Percentiles rank a stretch among this genome's conserved stretches.
These are phyloP conservation scores for Yasuhikotakia modesta DNA, from an alignment of 2,797 vertebrate genomes.

Conservation along the genomic window DNA sequence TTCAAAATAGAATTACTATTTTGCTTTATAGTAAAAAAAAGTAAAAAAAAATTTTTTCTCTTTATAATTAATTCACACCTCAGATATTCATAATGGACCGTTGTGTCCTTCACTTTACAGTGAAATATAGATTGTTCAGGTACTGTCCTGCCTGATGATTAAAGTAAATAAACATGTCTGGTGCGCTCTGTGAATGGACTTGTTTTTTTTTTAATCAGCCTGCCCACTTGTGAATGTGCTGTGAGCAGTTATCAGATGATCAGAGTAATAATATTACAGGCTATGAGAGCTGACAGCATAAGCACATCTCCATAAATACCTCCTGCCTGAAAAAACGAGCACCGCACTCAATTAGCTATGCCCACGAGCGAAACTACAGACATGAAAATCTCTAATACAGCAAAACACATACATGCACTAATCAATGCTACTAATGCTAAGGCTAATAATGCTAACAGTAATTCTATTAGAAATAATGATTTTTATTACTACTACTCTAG, in stretches of 20 bases:
- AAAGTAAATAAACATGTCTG: neutral
- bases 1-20: neutral
- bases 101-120: neutral
- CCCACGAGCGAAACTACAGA: slow-evolving; percentile 46
- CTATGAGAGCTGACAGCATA: slow-evolving; percentile 59
- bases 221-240: slow-evolving; percentile 20
- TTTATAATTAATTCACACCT: neutral
- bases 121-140: neutral
- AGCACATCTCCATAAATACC: slow-evolving; percentile 60
- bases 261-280: slow-evolving; percentile 42
- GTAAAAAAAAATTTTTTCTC: neutral
- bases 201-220: slow-evolving; percentile 16
- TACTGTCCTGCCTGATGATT: neutral
- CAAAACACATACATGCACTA: neutral
- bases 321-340: slow-evolving; percentile 62
- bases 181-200: slow-evolving; percentile 1
- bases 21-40: neutral
- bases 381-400: slow-evolving; percentile 19
- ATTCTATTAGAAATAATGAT: neutral
- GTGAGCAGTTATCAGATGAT: slow-evolving; percentile 47
- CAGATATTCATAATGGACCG: neutral
- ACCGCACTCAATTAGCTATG: slow-evolving; percentile 55
- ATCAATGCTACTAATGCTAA: neutral
- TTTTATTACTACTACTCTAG: neutral
- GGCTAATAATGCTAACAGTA: neutral